These are phyloP conservation scores for Arothron firmamentum DNA, from an alignment of 2,113 vertebrate species.

Conservation along the genomic window DNA sequence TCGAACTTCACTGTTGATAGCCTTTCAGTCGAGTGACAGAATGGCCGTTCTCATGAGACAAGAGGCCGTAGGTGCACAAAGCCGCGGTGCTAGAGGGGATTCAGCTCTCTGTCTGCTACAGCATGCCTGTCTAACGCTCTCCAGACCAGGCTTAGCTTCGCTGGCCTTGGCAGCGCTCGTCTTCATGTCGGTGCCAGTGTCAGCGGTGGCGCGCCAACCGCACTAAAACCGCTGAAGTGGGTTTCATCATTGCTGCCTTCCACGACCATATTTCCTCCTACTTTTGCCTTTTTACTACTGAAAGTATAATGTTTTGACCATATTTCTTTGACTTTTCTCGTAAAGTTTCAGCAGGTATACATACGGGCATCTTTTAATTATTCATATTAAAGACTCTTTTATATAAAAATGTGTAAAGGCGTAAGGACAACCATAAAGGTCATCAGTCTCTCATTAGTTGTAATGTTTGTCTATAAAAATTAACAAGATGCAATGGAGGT, in stretches of 20 bases:
- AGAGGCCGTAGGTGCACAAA: constrained; percentile 32
- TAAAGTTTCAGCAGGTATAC: too few relatives aligned
- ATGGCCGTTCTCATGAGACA: constrained; percentile 27
- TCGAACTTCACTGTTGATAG: too few relatives aligned
- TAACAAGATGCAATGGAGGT: too few relatives aligned
- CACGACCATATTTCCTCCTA: neutral
- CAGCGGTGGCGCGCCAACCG: constrained; percentile 37
- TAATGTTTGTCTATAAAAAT: too few relatives aligned
- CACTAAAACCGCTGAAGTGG: neutral
- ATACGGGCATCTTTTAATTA: too few relatives aligned
- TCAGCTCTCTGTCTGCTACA: constrained; percentile 46
- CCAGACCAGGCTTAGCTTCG: constrained; percentile 56
- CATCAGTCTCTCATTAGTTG: too few relatives aligned
- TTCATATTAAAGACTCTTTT: too few relatives aligned
- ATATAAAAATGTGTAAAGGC: too few relatives aligned
- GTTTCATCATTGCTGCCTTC: neutral
- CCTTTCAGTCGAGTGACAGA: too few relatives aligned
- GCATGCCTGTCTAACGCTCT: constrained; percentile 53
- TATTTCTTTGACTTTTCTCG: neutral
- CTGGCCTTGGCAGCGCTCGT: constrained; percentile 44
- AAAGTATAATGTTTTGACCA: too few relatives aligned
- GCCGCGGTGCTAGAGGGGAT: constrained; percentile 41
- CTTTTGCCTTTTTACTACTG: neutral
- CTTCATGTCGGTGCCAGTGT: constrained; percentile 43
- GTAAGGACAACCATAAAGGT: too few relatives aligned